These are phyloP conservation scores for Myrmecophaga tridactyla DNA, from an alignment of 2,113 vertebrate genomes.

Conservation along the genomic window DNA sequence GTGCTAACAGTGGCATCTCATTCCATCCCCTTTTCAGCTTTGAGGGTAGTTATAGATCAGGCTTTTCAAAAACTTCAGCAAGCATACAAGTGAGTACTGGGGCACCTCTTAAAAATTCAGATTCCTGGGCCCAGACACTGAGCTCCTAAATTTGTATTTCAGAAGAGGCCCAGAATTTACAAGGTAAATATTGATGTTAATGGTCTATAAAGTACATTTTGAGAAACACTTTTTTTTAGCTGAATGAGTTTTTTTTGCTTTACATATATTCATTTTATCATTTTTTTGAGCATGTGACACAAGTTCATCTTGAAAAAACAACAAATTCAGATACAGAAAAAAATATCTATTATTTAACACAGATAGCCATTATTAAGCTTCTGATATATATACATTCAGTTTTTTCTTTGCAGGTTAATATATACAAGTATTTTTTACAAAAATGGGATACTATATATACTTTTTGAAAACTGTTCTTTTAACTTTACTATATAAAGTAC, in stretches of 20 bases:
- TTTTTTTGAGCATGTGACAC: constrained; percentile 47
- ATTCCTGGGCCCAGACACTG: not conserved
- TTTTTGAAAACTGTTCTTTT: constrained; percentile 41
- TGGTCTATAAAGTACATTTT: not conserved
- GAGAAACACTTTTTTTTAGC: not conserved
- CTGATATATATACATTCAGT: constrained; percentile 53
- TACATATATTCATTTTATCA: constrained; percentile 43
- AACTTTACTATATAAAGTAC: constrained; percentile 47
- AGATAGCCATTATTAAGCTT: constrained; percentile 35
- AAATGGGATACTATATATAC: too few species aligned
- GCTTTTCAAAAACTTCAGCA: not conserved
- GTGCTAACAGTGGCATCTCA: not conserved
- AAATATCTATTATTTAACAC: constrained; percentile 41
- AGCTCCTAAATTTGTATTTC: not conserved
- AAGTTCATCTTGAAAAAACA: constrained; percentile 41
- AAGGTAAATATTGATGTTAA: not conserved
- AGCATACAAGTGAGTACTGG: not conserved
- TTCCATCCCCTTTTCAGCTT: not conserved
- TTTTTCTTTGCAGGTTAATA: constrained; percentile 66
- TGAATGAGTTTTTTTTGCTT: constrained; percentile 8
- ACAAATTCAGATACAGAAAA: constrained; percentile 23
- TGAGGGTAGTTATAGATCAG: not conserved
- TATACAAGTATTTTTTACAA: too few species aligned
- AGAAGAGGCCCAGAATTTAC: not conserved
- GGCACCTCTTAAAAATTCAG: not conserved